These are phyloP conservation scores for Clitarchus hookeri DNA, from an alignment of 2,888 invertebrate genomes.

Conservation along the genomic window DNA sequence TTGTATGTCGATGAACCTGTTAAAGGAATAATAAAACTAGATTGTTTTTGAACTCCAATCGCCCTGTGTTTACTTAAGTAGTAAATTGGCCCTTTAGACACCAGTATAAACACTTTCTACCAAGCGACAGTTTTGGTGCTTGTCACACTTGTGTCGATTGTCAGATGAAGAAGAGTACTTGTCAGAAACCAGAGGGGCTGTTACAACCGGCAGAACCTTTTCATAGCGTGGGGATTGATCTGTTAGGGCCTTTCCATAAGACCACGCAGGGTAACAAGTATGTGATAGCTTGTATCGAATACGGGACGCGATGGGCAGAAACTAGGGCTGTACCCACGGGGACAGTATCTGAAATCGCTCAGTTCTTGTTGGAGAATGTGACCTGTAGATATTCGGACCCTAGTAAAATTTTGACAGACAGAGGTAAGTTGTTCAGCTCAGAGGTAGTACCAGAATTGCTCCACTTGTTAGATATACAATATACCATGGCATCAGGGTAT, in stretches of 20 bases:
- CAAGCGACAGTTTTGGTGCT: too few species aligned
- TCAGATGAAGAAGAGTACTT: neutral
- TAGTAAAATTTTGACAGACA: neutral
- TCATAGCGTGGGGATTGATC: neutral
- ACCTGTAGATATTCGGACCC: neutral
- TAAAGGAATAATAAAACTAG: too few species aligned
- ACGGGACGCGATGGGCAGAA: neutral
- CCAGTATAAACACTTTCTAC: too few species aligned
- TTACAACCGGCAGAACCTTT: neutral
- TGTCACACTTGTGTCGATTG: neutral
- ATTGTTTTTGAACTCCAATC: too few species aligned
- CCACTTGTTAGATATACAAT: neutral
- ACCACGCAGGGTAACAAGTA: neutral
- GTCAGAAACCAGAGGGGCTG: neutral
- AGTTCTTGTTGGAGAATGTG: neutral
- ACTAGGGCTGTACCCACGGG: neutral
- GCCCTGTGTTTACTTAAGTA: too few species aligned
- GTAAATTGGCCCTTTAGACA: too few species aligned
- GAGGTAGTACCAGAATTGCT: neutral
- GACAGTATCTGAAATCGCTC: neutral
- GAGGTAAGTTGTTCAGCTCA: neutral
- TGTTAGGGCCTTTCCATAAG: too few species aligned
- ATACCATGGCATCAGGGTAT: neutral
- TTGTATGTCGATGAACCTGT: too few species aligned
- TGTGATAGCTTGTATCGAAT: neutral